Evolutionary conservation across 2,888 invertebrate species (phyloP), one percentile per base, ranked within the genome.

Genomic region (Mantis religiosa): DNA sequence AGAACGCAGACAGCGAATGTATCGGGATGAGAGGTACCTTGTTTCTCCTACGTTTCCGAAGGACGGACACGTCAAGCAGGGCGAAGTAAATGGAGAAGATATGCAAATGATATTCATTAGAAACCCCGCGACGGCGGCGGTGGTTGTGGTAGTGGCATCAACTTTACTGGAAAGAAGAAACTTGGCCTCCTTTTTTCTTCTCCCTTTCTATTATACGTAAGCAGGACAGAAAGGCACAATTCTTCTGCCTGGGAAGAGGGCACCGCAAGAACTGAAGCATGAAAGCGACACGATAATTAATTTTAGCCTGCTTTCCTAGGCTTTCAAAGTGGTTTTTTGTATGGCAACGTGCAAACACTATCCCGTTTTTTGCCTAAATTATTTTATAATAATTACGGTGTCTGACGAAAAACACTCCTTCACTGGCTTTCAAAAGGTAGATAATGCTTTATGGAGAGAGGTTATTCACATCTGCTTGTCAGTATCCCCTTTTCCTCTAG

Each of bases 41-140:
- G 85, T 85, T 54, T 85, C 85, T 54, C 54, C 47, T 54, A 27
- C 15, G 47, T 85, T 47, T 85, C 28, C 85, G 85, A 28, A 85
- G 28, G 85, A 85, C 41, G 85, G 41, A 54, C 85, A 54, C n/a
- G 85, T 85, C 85, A 54, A 28, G 85, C 27, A 85, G 85, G 27
- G 85, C 15, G 28, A 84, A 85, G 85, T 71, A 71, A 90, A 90
- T 90, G 89, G 89, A 47, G 90, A 90, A 90, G 90, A 90, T 90
- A 90, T 90, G 90, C 90, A 90, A 90, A 90, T 90, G 90, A 87
- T 90, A 90, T 90, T 90, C 90, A 90, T 90, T 90, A 90, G 90
- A 89, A 84, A 88, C 47, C 27, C n/a, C 27, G 85, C 86, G 87
- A 89, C 84, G 86, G 87, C 83, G 83, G 87, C 83, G 83, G 88